phyloP scores from a whole-genome alignment of 1,140 invertebrate genomes.

The Zaprionus davidi region DNA sequence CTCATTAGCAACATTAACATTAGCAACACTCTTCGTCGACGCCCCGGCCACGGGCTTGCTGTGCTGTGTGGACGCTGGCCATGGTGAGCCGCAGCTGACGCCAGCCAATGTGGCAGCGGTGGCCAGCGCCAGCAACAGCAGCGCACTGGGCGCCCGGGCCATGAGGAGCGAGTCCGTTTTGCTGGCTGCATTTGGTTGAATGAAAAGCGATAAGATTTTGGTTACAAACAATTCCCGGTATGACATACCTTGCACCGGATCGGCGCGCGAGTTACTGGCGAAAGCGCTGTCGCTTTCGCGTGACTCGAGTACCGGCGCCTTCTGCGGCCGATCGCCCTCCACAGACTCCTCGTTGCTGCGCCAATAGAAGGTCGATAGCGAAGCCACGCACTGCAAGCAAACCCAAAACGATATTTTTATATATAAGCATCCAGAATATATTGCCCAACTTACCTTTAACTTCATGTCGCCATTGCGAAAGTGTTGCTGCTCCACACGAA shows the following conservation, averaged over 20 bases:
- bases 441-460: slow-evolving; percentile 85
- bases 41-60: slow-evolving; percentile 37
- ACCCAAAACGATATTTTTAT: background rate
- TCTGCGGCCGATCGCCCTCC: slow-evolving; percentile 87
- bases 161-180: slow-evolving; percentile 70
- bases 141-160: slow-evolving; percentile 53
- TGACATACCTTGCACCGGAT: slow-evolving; percentile 86
- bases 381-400: slow-evolving; percentile 88
- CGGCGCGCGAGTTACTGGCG: slow-evolving; percentile 85
- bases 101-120: slow-evolving; percentile 62
- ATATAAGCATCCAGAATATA: no score
- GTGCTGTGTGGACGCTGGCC: slow-evolving; percentile 45
- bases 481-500: slow-evolving; percentile 87
- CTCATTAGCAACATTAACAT: slow-evolving; percentile 17
- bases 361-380: slow-evolving; percentile 89
- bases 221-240: slow-evolving; percentile 84
- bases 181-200: slow-evolving; percentile 84
- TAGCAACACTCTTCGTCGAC: background rate
- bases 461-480: slow-evolving; percentile 90
- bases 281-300: slow-evolving; percentile 86
- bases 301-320: slow-evolving; percentile 87
- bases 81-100: slow-evolving; percentile 17
- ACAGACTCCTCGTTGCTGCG: slow-evolving; percentile 90
- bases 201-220: slow-evolving; percentile 84
- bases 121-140: slow-evolving; percentile 64